Percentiles rank a stretch among this genome's conserved stretches.
Conservation (phyloP, 2,888 invertebrate species). For the Gymnosoma rotundatum region DNA sequence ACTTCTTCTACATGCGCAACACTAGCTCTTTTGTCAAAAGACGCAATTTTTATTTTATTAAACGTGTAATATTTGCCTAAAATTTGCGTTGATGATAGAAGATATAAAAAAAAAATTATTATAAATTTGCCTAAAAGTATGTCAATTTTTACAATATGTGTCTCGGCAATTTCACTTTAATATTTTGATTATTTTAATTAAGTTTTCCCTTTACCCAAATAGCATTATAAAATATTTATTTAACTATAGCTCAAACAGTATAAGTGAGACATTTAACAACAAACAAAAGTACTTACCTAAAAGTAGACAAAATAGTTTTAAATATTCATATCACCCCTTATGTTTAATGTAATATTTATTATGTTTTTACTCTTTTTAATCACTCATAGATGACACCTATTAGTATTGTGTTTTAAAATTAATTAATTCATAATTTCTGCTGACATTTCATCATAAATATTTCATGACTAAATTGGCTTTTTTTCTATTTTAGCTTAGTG, state of each 20-base stretch:
- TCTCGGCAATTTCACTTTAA: background rate
- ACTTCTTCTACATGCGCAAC: too few relatives aligned
- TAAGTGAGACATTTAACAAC: conserved; percentile 49
- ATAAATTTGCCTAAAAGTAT: background rate
- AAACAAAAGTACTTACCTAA: conserved; percentile 28
- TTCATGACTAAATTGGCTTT: background rate
- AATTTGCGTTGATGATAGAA: too few relatives aligned
- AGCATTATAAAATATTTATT: conserved; percentile 40
- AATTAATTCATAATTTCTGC: conserved; percentile 58
- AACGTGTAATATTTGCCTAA: too few relatives aligned
- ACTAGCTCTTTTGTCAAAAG: too few relatives aligned
- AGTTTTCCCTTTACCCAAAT: conserved; percentile 14
- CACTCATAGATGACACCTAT: background rate
- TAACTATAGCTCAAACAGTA: conserved; percentile 52
- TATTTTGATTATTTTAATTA: background rate
- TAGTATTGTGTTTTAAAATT: background rate
- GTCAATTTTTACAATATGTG: background rate
- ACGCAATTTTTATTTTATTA: too few relatives aligned
- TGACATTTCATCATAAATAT: conserved; percentile 48
- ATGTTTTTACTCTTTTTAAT: background rate
- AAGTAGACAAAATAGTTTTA: conserved; percentile 34
- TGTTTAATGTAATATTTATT: background rate
- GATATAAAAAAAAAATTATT: too few relatives aligned
- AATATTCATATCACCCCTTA: conserved; percentile 2
- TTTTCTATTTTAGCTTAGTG: background rate